Percentiles rank a stretch among this genome's conserved stretches.
Evolutionary conservation across 1,140 invertebrate species (phyloP).

Genomic region (Bicyclus anynana): DNA sequence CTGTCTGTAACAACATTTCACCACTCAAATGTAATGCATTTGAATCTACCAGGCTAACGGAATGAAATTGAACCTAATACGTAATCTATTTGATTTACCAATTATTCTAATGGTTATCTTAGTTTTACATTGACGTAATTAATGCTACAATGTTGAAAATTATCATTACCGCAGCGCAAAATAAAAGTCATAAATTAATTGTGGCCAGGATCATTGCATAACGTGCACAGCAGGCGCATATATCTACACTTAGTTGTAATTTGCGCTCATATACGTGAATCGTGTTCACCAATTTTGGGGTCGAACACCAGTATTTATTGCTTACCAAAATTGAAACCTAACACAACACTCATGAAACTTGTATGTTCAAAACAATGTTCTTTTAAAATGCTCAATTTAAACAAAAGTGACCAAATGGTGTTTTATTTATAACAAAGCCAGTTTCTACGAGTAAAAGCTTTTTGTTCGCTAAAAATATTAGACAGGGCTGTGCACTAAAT

Average conservation of each 20-base stretch:
- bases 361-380: not conserved
- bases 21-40: no score
- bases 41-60: no score
- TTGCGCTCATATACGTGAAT: constrained; percentile 12
- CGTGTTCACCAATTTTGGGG: constrained; percentile 11
- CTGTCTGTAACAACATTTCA: no score
- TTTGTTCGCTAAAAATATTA: constrained; percentile 10
- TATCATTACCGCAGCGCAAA: constrained; percentile 1
- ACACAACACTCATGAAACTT: not conserved
- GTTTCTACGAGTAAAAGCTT: not conserved
- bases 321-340: constrained; percentile 8
- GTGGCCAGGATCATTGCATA: constrained; percentile 22
- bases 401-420: not conserved
- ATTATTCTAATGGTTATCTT: no score
- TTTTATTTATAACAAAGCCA: not conserved
- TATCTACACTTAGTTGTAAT: constrained; percentile 23
- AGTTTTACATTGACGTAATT: no score
- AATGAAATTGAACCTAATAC: no score
- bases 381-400: not conserved
- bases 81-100: no score
- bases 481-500: constrained; percentile 14
- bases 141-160: not conserved
- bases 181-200: constrained; percentile 26
- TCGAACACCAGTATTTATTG: constrained; percentile 13
- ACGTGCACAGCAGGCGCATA: constrained; percentile 16